phyloP scores from a whole-genome alignment of 2,888 invertebrate species.

The Lomographa bimaculata region DNA sequence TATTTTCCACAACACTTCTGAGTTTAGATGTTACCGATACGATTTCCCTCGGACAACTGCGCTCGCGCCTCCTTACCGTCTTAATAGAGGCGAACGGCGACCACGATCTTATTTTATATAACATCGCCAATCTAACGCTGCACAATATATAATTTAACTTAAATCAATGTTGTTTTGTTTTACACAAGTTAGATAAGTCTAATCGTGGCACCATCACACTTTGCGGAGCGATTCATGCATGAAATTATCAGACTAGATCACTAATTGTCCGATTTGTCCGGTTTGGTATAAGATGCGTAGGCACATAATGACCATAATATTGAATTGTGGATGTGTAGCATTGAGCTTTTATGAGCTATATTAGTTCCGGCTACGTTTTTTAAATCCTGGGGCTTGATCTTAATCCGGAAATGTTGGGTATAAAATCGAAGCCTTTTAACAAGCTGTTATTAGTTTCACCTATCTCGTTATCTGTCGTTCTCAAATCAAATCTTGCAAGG shows the following conservation, averaged over 20 bases:
- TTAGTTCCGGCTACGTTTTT: too few relatives aligned
- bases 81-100: constrained; percentile 62
- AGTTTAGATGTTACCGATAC: constrained; percentile 41
- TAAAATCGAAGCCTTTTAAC: too few relatives aligned
- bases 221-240: constrained; percentile 53
- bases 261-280: constrained; percentile 9
- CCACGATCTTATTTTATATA: constrained; percentile 69
- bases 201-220: constrained; percentile 56
- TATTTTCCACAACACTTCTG: constrained; percentile 40
- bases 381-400: too few relatives aligned
- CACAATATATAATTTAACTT: constrained; percentile 61
- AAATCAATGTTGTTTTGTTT: constrained; percentile 63
- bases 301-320: too few relatives aligned
- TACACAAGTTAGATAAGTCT: constrained; percentile 68
- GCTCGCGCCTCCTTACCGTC: constrained; percentile 55
- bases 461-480: too few relatives aligned
- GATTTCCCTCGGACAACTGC: constrained; percentile 51
- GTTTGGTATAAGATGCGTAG: neutral
- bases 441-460: too few relatives aligned
- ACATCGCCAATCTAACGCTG: constrained; percentile 59
- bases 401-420: too few relatives aligned
- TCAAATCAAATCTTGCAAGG: too few relatives aligned
- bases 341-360: too few relatives aligned
- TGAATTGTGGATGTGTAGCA: too few relatives aligned
- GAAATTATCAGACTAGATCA: constrained; percentile 47